Base-by-base conservation (phyloP, 2,113 vertebrate genomes). In the Xenotilapia flavipinnis region DNA sequence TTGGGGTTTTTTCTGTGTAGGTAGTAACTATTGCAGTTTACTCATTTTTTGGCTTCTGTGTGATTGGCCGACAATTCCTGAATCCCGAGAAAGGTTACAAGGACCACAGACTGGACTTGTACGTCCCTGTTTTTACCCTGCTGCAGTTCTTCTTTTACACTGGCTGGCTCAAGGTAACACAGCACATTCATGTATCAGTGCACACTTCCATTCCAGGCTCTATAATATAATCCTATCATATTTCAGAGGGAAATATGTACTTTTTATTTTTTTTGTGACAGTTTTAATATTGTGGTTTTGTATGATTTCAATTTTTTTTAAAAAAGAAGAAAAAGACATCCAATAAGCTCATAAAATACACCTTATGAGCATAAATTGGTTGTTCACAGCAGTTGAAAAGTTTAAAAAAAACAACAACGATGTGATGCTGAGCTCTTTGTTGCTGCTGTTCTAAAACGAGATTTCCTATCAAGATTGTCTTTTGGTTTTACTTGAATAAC, bases 131-230 rank as follows among this genome's bases (percentile, higher is more conserved):
- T 62, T 97, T 97, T 85, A 98, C 97, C 1, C 93, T 98, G 80
- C 96, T 98, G 89, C 97, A 98, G 95, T 98, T 98, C 95, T 98
- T 98, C 95, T 98, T 98, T 94, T 98, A 98, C 3, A 92, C 96
- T 0, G 97, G 98, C 53, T 98, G 98, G 98, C 97, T 99, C 55
- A 98, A 98, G 97, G 97, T 98, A 73, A 79, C 28, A 10, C 2
- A 47, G 7, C 7, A 58, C 5, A 2, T 21, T 33, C 47, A 1
- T 26, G 4, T 26, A 15, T 47, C 4, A 49, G 23, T 26, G 19
- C 6, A 53, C 45, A 8, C 12, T 38, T 21, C 58, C 3, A 1
- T 49, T 19, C 26, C 15, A n/a, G 2, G 42, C 70, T 77, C 42
- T n/a, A 31, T 49, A 31, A 49, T 26, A n/a, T 49, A n/a, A 0